Evolutionary conservation across 2,113 vertebrate genomes (phyloP).

Genomic region (Carettochelys insculpta): DNA sequence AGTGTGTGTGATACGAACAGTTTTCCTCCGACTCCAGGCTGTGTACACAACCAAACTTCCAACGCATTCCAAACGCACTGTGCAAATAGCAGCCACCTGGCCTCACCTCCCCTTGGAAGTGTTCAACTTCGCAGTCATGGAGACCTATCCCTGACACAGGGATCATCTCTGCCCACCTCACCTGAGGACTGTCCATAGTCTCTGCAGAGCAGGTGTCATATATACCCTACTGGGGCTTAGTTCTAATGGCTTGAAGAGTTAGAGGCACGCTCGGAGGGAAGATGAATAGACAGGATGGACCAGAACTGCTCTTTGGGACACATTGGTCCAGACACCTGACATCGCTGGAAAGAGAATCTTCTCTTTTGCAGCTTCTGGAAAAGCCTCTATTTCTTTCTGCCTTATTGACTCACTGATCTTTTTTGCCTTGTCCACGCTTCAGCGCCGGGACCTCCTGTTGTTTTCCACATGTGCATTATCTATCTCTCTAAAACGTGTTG

Average conservation of each 20-base stretch:
- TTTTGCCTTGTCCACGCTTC: background rate
- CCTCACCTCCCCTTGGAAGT: background rate
- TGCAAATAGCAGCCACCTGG: background rate
- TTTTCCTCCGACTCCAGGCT: background rate
- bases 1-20: background rate
- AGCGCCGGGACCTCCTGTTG: background rate
- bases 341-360: background rate
- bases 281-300: background rate
- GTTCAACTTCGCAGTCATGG: background rate
- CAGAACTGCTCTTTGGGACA: background rate
- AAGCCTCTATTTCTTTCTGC: background rate
- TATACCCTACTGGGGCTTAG: background rate
- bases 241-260: background rate
- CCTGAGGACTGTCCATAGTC: background rate
- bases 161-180: background rate
- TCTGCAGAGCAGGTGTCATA: background rate
- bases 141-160: background rate
- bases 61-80: background rate
- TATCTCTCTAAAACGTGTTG: background rate
- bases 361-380: background rate
- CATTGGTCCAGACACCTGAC: background rate
- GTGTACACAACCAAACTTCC: background rate
- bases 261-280: background rate
- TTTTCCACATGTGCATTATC: background rate
- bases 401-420: background rate